Percentiles rank a stretch among this genome's conserved stretches.
These are phyloP conservation scores for Lepidochitona cinerea DNA, from an alignment of 2,888 invertebrate species.

Conservation along the genomic window DNA sequence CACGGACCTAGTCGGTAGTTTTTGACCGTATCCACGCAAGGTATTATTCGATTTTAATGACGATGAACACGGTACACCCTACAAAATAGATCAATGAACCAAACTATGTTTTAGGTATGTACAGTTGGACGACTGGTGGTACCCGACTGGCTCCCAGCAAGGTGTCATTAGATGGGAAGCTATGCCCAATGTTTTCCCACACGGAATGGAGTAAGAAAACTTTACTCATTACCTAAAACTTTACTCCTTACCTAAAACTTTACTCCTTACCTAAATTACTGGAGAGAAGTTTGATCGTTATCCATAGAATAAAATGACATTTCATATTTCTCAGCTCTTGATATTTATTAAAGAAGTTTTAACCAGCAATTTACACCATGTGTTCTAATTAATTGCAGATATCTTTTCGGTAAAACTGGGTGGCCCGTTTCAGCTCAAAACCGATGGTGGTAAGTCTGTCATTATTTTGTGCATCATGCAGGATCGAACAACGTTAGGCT, in stretches of 20 bases:
- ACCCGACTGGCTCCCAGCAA: conserved; percentile 33
- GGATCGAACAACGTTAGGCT: neutral
- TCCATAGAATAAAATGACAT: no score
- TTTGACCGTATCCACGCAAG: no score
- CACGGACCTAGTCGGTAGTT: no score
- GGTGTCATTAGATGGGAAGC: conserved; percentile 42
- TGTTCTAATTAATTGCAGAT: conserved; percentile 29
- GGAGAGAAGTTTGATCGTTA: no score
- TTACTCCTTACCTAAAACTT: no score
- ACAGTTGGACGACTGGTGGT: conserved; percentile 52
- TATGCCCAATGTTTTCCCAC: conserved; percentile 35
- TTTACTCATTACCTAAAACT: no score
- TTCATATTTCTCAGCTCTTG: no score
- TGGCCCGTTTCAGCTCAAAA: conserved; percentile 28
- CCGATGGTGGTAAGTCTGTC: conserved; percentile 31
- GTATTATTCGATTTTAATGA: no score
- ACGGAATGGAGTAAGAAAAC: conserved; percentile 37
- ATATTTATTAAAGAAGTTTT: no score
- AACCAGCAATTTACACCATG: no score
- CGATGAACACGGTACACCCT: no score
- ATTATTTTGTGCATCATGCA: neutral
- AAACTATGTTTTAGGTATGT: conserved; percentile 34
- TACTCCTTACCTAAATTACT: no score
- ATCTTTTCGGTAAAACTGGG: conserved; percentile 30
- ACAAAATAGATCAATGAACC: neutral